Base-by-base conservation (phyloP, 2,797 vertebrate species). In the Sebastes diploproa region DNA sequence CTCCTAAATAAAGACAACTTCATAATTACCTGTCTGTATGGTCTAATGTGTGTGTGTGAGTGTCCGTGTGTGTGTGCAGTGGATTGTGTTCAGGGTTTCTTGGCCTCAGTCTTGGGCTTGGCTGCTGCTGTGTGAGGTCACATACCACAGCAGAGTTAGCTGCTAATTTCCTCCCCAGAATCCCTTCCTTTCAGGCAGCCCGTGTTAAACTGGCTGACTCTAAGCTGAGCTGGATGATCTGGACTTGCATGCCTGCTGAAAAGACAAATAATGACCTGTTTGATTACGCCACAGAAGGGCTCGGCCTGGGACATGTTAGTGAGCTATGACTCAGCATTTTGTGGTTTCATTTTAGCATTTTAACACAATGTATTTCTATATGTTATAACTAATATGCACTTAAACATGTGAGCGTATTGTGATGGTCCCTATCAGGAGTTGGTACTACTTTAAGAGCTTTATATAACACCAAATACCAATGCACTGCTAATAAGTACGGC, bases 1-100 rank as follows among this genome's bases (percentile, higher is more conserved):
- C 50, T 91, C 68, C 82, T 82, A 64, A 95, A 94, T 91, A 94
- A 93, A 94, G 87, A 88, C 87, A 90, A 58, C 54, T 90, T 89
- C 63, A 65, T 70, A 78, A 81, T 66, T 32, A 13, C 8, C 16
- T 62, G 32, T 59, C 23, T 81, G 60, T 25, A 25, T 5, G 11
- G 64, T 46, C 12, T 32, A 27, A 2, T 22, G 50, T 59, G 13
- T 75, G 32, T 52, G n/a, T 71, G 72, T 66, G 29, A 76, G 66
- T 66, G 50, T 72, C 59, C 50, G 62, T 61, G 55, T 62, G 59
- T 32, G 60, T 32, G 60, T 54, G n/a, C 20, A 13, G 9, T 29
- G 61, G 30, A 30, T 52, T 55, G 52, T 42, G 34, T 72, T 46
- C 20, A 20, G 34, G 18, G 11, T 55, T 72, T 77, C 46, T 30